Conservation (phyloP, 2,113 vertebrate species). For the Irena cyanogastra region DNA sequence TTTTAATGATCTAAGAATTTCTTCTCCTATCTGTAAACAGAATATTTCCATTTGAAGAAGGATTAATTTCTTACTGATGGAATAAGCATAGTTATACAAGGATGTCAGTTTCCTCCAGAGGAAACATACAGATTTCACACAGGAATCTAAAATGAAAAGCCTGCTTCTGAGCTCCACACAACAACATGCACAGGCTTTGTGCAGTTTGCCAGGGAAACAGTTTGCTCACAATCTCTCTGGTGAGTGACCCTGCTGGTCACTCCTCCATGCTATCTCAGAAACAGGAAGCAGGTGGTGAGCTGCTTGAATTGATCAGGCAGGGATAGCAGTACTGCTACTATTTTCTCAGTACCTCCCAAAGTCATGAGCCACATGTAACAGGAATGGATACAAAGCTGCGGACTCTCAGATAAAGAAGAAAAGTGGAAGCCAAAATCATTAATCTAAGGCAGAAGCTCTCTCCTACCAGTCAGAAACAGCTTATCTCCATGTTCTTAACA, state of each 20-base stretch:
- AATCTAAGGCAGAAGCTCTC: not conserved
- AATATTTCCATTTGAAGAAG: not conserved
- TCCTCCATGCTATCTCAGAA: not conserved
- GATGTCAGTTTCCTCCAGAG: not conserved
- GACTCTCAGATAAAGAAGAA: not conserved
- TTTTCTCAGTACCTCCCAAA: not conserved
- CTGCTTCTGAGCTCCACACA: not conserved
- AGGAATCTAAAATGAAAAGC: not conserved
- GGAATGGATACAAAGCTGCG: not conserved
- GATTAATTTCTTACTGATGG: not conserved
- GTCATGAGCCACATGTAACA: fast-evolving
- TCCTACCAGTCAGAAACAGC: not conserved
- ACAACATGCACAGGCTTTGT: not conserved
- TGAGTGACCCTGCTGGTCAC: not conserved
- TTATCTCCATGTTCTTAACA: not conserved
- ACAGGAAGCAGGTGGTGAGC: not conserved
- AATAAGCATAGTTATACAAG: not conserved
- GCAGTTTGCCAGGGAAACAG: not conserved
- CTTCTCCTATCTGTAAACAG: not conserved
- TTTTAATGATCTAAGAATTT: not conserved
- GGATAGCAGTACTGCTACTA: not conserved
- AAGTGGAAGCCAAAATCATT: not conserved
- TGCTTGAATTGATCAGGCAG: not conserved
- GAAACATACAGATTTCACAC: not conserved
- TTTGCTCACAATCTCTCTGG: not conserved